Conservation (phyloP, 2,113 vertebrate genomes). For the Parotia lawesii region DNA sequence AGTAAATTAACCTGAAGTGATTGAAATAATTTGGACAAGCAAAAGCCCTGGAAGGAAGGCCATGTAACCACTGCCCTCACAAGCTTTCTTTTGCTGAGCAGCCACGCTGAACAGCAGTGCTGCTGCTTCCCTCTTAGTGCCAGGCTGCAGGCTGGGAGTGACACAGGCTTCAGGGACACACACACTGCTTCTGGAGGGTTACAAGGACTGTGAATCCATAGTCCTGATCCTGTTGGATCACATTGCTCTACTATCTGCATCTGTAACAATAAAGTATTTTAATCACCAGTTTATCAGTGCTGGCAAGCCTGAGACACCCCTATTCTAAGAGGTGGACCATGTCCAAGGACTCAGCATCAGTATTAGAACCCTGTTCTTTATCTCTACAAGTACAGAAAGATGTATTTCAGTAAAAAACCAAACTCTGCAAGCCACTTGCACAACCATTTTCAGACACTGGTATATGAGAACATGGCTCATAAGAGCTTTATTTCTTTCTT, state of each 20-base stretch:
- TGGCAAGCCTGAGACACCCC: neutral
- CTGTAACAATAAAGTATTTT: neutral
- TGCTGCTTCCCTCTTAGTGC: neutral
- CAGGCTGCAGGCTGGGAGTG: neutral
- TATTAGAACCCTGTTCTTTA: neutral
- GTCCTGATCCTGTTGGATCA: neutral
- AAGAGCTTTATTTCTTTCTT: neutral
- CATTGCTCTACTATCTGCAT: neutral
- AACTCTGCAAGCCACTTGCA: neutral
- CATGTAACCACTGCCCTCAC: neutral
- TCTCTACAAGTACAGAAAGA: neutral
- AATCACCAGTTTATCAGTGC: neutral
- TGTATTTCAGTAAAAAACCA: neutral
- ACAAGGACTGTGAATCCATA: neutral
- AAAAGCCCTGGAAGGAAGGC: neutral
- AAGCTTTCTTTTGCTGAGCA: neutral
- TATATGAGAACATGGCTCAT: neutral
- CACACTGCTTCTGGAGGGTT: neutral
- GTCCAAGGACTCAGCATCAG: neutral
- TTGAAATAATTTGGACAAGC: neutral
- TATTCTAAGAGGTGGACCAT: neutral
- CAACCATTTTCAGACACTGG: neutral
- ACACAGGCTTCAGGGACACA: neutral
- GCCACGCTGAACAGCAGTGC: neutral
- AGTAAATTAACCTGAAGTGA: neutral